Base-by-base conservation (phyloP, 2,113 vertebrate genomes). In the Myrmecobius fasciatus region DNA sequence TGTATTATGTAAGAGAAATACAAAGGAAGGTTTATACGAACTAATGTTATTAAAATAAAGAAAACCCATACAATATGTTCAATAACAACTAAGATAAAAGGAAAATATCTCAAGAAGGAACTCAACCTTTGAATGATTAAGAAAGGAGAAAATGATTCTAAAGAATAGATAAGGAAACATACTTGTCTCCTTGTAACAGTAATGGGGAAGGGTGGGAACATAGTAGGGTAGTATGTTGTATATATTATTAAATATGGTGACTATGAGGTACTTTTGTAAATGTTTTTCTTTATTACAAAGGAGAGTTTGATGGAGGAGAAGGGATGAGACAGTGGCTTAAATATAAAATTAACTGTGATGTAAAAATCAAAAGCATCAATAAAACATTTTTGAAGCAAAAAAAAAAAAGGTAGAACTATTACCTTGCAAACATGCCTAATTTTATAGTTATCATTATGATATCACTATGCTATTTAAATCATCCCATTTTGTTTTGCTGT, bases 291-390 rank as follows among this genome's bases (percentile, higher is more conserved):
- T 67, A 31, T 67, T 67, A 67, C 12, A 67, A 67, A 67, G 28
- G 2, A 36, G 10, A 31, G 10, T 67, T 67, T 0, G 0, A 36
- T 36, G 28, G 3, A 31, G 31, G 10, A 0, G 10, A 0, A 11
- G 56, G 56, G 11, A 3, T 53, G 56, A 67, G 0, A 36, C 11
- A 67, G 36, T 14, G 3, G 56, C 36, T 14, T 67, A 67, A 67
- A 67, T 67, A 10, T 67, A 67, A 31, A 67, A 67, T 36, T 67
- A 67, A 67, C 12, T 60, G 54, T 67, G 56, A 67, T 36, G 31
- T 67, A 36, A 67, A 67, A 67, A 67, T 67, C 28, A 67, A 67
- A 36, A 8, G 3, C 10, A 10, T 56, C 26, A 56, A 56, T 56
- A 56, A 56, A 56, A 56, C 26, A 67, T 36, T 17, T 67, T 36